These are phyloP conservation scores for Odontothrips loti DNA, from an alignment of 2,888 invertebrate genomes.

Conservation along the genomic window DNA sequence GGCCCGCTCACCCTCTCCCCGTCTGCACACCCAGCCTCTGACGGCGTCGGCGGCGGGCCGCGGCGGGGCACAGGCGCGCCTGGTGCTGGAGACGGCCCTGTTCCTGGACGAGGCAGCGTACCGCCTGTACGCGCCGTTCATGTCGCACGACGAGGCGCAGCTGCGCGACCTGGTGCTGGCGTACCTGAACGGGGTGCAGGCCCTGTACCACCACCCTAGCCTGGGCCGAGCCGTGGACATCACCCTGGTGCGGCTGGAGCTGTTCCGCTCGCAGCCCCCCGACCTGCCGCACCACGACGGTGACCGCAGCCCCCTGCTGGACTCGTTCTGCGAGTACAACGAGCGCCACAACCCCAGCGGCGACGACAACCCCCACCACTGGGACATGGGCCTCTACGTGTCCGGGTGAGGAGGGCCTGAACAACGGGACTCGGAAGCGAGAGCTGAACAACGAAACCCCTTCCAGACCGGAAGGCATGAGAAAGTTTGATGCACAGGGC, in stretches of 20 bases:
- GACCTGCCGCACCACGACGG: slow-evolving; percentile 60
- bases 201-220: slow-evolving; percentile 71
- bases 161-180: slow-evolving; percentile 71
- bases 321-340: slow-evolving; percentile 71
- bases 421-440: neutral
- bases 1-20: slow-evolving; percentile 27
- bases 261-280: slow-evolving; percentile 62
- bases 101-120: slow-evolving; percentile 73
- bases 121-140: slow-evolving; percentile 63
- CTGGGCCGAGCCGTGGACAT: slow-evolving; percentile 62
- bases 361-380: slow-evolving; percentile 66
- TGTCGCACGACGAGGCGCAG: slow-evolving; percentile 60
- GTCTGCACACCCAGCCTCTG: slow-evolving; percentile 32
- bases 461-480: too few relatives aligned
- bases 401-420: slow-evolving; percentile 56
- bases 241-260: slow-evolving; percentile 64
- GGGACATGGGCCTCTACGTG: slow-evolving; percentile 74
- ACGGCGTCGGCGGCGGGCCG: slow-evolving; percentile 28
- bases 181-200: slow-evolving; percentile 74
- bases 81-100: slow-evolving; percentile 66
- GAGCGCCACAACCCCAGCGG: slow-evolving; percentile 59
- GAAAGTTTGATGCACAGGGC: too few relatives aligned
- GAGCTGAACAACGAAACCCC: neutral
- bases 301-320: slow-evolving; percentile 63
- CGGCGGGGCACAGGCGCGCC: slow-evolving; percentile 40